phyloP scores from a whole-genome alignment of 2,113 vertebrate genomes.

The Crotalus tigris region DNA sequence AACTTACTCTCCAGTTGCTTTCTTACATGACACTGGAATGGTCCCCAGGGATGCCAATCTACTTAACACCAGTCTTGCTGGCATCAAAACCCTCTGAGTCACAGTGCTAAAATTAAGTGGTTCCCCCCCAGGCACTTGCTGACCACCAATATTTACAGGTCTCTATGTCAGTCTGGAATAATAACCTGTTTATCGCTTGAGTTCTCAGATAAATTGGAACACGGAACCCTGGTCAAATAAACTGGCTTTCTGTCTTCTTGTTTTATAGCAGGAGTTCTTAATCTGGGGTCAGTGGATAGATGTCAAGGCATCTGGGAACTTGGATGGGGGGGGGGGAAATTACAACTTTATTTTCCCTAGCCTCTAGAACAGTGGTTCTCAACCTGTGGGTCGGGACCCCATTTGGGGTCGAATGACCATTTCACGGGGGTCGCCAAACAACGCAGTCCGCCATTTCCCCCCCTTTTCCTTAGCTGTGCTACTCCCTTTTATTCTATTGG shows the following conservation, averaged over 20 bases:
- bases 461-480: too few relatives aligned
- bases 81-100: slow-evolving; percentile 33
- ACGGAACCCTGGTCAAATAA: slow-evolving; percentile 27
- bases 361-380: not conserved
- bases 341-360: not conserved
- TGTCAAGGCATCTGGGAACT: not conserved
- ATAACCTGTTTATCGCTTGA: slow-evolving; percentile 59
- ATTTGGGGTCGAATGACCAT: too few relatives aligned
- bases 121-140: not conserved
- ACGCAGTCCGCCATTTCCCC: too few relatives aligned
- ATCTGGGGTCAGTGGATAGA: not conserved
- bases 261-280: not conserved
- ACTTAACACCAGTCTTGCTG: slow-evolving; percentile 39
- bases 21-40: slow-evolving; percentile 14
- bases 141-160: slow-evolving; percentile 49
- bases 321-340: not conserved
- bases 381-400: too few relatives aligned
- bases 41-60: slow-evolving; percentile 1
- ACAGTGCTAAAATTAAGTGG: slow-evolving; percentile 55
- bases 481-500: too few relatives aligned
- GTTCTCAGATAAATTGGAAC: slow-evolving; percentile 35
- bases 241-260: not conserved
- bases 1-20: not conserved
- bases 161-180: slow-evolving; percentile 39
- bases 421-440: too few relatives aligned